A percentile compares a stretch with the other conserved stretches of the same genome.
Evolutionary conservation across 2,797 vertebrate genomes (phyloP).

Genomic region (Myoxocephalus aenaeus): DNA sequence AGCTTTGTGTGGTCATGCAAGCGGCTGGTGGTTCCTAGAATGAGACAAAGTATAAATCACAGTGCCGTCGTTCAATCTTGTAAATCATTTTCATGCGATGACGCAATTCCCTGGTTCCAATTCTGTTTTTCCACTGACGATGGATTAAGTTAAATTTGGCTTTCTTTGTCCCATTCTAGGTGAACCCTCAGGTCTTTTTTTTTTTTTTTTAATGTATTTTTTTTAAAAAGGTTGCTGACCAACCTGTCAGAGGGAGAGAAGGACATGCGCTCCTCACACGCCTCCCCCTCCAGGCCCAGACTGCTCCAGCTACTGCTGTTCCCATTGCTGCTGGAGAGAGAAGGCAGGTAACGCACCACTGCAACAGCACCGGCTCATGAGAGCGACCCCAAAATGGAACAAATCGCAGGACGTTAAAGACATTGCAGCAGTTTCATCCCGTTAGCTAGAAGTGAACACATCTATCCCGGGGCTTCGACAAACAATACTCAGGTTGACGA

Average conservation of each 20-base stretch:
- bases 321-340: constrained; percentile 95
- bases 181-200: constrained; percentile 32
- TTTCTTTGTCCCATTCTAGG: constrained; percentile 56
- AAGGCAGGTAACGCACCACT: constrained; percentile 58
- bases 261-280: constrained; percentile 96
- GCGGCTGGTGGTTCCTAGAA: constrained; percentile 40
- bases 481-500: constrained; percentile 21
- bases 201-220: too few relatives aligned
- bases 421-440: constrained; percentile 12
- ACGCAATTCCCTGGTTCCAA: constrained; percentile 1
- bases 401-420: background rate
- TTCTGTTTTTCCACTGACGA: constrained; percentile 17
- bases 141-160: background rate
- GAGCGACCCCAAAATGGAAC: constrained; percentile 19
- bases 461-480: constrained; percentile 26
- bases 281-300: constrained; percentile 99
- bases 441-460: background rate
- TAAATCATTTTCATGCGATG: constrained; percentile 33
- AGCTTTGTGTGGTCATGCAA: constrained; percentile 44
- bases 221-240: constrained; percentile 80
- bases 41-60: constrained; percentile 57
- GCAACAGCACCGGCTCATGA: constrained; percentile 15
- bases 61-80: constrained; percentile 9
- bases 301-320: constrained; percentile 99
- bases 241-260: constrained; percentile 99